Evolutionary conservation across 2,797 vertebrate species (phyloP).

Genomic region (Phoeniculus purpureus): DNA sequence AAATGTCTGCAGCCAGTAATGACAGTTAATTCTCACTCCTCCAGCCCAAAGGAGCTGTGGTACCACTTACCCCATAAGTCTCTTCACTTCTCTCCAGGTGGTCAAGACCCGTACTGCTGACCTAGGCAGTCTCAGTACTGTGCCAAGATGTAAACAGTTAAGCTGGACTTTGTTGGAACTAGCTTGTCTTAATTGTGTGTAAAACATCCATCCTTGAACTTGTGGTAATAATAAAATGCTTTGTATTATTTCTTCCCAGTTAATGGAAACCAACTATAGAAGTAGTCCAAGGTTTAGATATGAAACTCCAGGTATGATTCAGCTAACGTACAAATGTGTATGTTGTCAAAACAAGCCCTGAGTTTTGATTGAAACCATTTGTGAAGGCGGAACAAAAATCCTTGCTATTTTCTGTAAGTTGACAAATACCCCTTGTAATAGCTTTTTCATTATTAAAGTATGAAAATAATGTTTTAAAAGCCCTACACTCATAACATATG

Average conservation of each 20-base stretch:
- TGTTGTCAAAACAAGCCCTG: not conserved
- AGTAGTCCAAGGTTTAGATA: not conserved
- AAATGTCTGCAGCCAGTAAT: conserved; percentile 7
- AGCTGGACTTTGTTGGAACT: not conserved
- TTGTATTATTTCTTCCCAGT: not conserved
- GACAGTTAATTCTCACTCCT: conserved; percentile 4
- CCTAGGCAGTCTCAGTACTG: not conserved
- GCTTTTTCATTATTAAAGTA: not conserved
- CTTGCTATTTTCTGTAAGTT: not conserved
- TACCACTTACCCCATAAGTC: not conserved
- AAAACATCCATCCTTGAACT: not conserved
- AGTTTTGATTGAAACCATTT: not conserved
- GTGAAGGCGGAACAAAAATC: not conserved
- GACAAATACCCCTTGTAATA: not conserved
- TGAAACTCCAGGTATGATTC: not conserved
- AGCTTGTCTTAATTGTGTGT: not conserved
- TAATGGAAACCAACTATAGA: not conserved
- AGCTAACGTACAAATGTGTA: not conserved
- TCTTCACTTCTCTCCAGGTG: conserved; percentile 8
- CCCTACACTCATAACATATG: not conserved
- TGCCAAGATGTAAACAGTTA: not conserved
- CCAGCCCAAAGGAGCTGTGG: not conserved
- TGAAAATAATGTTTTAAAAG: not conserved
- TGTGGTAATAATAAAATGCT: not conserved
- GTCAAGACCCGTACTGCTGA: not conserved